Percentiles rank a stretch among this genome's conserved stretches.
phyloP scores from a whole-genome alignment of 2,888 invertebrate genomes.

The Acanthosepion lycidas region DNA sequence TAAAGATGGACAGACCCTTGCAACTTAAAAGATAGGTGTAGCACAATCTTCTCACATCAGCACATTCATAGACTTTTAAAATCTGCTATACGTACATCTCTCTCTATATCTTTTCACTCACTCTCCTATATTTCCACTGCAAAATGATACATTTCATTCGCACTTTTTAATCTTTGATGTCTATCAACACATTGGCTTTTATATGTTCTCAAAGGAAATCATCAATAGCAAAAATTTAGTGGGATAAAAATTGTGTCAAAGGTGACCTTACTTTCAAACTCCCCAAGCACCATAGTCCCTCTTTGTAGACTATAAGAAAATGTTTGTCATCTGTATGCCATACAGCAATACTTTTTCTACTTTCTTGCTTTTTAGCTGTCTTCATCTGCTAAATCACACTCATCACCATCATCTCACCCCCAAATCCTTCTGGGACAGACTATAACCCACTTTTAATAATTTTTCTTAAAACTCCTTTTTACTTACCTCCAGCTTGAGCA shows the following conservation, averaged over 20 bases:
- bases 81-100: too few relatives aligned
- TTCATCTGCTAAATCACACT: background rate
- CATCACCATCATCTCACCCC: background rate
- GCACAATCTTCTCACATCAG: too few relatives aligned
- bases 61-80: too few relatives aligned
- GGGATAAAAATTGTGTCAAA: background rate
- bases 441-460: background rate
- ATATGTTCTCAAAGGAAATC: background rate
- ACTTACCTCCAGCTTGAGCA: background rate
- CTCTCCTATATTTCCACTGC: background rate
- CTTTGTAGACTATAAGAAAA: background rate
- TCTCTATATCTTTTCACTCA: too few relatives aligned
- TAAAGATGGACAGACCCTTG: too few relatives aligned
- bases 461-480: background rate
- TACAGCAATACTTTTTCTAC: background rate
- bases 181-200: background rate
- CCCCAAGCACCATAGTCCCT: background rate
- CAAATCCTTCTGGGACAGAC: slow-evolving; percentile 17
- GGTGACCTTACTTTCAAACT: background rate
- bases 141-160: background rate
- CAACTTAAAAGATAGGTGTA: too few relatives aligned
- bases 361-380: background rate
- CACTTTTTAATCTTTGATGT: background rate
- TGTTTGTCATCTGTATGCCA: background rate
- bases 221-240: background rate